These are phyloP conservation scores for Salvelinus sp. DNA, from an alignment of 2,113 vertebrate species.

Conservation along the genomic window DNA sequence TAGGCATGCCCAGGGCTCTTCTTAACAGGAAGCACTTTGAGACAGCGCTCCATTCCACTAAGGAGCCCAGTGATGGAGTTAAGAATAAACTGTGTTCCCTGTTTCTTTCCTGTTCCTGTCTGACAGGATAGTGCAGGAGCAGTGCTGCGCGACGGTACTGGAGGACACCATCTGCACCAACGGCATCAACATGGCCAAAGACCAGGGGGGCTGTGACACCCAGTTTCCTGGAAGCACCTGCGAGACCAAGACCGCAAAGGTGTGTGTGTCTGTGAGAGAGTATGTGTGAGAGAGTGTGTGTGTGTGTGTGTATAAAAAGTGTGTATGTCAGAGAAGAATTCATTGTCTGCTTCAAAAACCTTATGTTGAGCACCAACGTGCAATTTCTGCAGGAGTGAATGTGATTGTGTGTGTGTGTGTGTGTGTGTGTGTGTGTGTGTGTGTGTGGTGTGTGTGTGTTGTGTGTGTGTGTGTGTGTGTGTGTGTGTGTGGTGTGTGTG, in stretches of 20 bases:
- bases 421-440: too few relatives aligned
- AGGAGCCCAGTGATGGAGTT: conserved; percentile 12
- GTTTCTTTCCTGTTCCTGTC: conserved; percentile 16
- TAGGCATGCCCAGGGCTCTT: conserved; percentile 41
- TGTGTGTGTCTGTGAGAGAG: conserved; percentile 45
- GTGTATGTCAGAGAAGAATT: neutral
- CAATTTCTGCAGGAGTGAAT: conserved; percentile 13
- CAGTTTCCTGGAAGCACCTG: conserved; percentile 70
- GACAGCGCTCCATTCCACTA: conserved; percentile 6
- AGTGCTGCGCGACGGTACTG: conserved; percentile 85
- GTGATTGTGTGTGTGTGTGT: neutral
- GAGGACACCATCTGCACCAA: conserved; percentile 82
- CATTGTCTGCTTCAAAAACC: neutral
- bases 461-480: too few relatives aligned
- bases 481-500: neutral
- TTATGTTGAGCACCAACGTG: conserved; percentile 14
- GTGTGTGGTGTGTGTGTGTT: neutral
- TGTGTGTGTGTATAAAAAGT: neutral
- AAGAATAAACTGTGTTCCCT: conserved; percentile 28
- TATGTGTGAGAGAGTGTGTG: conserved; percentile 42
- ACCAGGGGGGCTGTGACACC: conserved; percentile 71
- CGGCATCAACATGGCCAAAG: conserved; percentile 82
- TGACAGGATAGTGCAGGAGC: conserved; percentile 85
- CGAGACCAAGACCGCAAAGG: conserved; percentile 82
- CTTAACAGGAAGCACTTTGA: conserved; percentile 45